These are phyloP conservation scores for Bufotes viridis DNA, from an alignment of 2,797 vertebrate genomes.

Conservation along the genomic window DNA sequence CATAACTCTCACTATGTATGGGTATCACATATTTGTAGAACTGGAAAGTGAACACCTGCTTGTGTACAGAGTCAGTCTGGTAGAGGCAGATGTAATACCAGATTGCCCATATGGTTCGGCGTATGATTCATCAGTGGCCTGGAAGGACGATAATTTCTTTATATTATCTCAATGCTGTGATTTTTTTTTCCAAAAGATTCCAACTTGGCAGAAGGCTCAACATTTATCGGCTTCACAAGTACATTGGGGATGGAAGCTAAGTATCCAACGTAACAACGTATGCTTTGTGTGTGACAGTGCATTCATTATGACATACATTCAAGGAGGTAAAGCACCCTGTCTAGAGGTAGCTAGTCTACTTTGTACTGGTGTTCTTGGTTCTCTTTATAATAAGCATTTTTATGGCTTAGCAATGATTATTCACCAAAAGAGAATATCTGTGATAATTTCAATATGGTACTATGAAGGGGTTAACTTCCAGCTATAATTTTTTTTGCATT, in stretches of 20 bases:
- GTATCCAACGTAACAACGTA: constrained; percentile 27
- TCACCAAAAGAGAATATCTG: neutral
- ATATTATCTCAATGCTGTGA: constrained; percentile 55
- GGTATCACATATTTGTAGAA: constrained; percentile 51
- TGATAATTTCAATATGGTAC: neutral
- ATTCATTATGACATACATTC: constrained; percentile 40
- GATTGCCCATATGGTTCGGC: constrained; percentile 62
- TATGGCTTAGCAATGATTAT: neutral
- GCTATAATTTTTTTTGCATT: too few relatives aligned
- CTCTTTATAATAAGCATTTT: neutral
- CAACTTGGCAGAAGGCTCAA: constrained; percentile 52
- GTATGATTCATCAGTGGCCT: constrained; percentile 60
- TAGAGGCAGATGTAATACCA: constrained; percentile 58
- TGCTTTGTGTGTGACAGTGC: constrained; percentile 51
- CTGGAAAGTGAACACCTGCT: constrained; percentile 62
- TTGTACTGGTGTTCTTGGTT: constrained; percentile 23
- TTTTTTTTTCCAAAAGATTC: constrained; percentile 50
- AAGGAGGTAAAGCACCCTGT: neutral
- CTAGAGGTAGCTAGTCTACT: neutral
- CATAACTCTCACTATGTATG: constrained; percentile 30
- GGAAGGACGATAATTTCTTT: constrained; percentile 57
- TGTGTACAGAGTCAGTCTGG: constrained; percentile 55
- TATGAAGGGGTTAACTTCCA: neutral
- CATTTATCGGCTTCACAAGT: constrained; percentile 45
- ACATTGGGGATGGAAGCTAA: constrained; percentile 41